Conservation (phyloP, 2,888 invertebrate species). For the Cyclophora albipunctata region DNA sequence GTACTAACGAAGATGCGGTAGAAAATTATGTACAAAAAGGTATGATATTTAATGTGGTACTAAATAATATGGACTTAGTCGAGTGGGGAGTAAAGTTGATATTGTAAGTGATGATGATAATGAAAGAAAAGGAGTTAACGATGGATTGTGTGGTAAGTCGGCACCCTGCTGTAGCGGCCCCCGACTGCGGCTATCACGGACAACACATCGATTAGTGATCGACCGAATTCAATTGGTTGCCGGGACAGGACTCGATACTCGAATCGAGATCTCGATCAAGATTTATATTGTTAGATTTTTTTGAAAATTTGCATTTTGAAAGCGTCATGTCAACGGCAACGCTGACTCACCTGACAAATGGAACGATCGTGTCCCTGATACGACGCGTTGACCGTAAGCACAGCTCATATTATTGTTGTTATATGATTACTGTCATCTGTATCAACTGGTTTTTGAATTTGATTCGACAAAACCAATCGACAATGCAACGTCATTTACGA, state of each 20-base stretch:
- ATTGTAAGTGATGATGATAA: slow-evolving; percentile 56
- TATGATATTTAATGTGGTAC: slow-evolving; percentile 51
- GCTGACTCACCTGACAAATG: slow-evolving; percentile 75
- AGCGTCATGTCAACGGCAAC: slow-evolving; percentile 70
- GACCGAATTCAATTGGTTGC: slow-evolving; percentile 75
- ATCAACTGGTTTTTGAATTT: slow-evolving; percentile 35
- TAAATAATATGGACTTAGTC: slow-evolving; percentile 55
- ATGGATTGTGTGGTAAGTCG: slow-evolving; percentile 76
- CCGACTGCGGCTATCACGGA: slow-evolving; percentile 73
- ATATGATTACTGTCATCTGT: slow-evolving; percentile 69
- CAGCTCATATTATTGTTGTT: slow-evolving; percentile 64
- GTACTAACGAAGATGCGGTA: slow-evolving; percentile 71
- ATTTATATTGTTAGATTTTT: slow-evolving; percentile 69
- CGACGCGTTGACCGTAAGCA: slow-evolving; percentile 71
- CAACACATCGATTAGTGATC: slow-evolving; percentile 76
- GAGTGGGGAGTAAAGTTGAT: slow-evolving; percentile 53
- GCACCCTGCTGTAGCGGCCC: slow-evolving; percentile 74
- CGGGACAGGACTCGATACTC: slow-evolving; percentile 52
- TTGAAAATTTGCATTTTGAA: slow-evolving; percentile 73
- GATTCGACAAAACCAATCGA: slow-evolving; percentile 38
- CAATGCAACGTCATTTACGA: slow-evolving; percentile 34
- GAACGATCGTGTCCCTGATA: slow-evolving; percentile 68
- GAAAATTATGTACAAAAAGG: slow-evolving; percentile 69
- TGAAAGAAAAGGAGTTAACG: slow-evolving; percentile 75
- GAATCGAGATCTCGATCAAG: slow-evolving; percentile 68